Conservation (phyloP, 2,888 invertebrate genomes). For the Mythimna vitellina region DNA sequence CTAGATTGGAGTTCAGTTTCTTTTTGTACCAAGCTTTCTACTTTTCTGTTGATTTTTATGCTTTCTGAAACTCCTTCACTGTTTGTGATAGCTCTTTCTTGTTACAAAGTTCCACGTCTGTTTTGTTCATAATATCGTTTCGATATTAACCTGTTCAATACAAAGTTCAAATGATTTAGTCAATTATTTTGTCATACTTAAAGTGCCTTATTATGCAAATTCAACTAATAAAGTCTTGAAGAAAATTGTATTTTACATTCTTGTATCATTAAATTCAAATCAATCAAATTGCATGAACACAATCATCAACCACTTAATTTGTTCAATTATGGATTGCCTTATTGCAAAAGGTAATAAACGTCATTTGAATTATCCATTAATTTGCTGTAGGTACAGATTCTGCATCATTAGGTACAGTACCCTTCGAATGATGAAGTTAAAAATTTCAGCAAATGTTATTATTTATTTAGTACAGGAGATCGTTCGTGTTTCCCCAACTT, state of each 20-base stretch:
- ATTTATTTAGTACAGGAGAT: constrained; percentile 71
- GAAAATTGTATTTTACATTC: constrained; percentile 26
- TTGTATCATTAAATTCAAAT: constrained; percentile 25
- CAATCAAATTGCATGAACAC: constrained; percentile 29
- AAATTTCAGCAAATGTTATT: constrained; percentile 64
- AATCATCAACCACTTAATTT: constrained; percentile 25
- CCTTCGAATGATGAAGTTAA: constrained; percentile 53
- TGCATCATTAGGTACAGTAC: constrained; percentile 56
- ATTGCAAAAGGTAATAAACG: constrained; percentile 34
- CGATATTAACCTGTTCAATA: background rate
- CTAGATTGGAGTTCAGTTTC: constrained; percentile 76
- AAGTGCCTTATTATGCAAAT: constrained; percentile 12
- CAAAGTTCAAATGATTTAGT: background rate
- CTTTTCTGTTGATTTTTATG: constrained; percentile 42
- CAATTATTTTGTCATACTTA: constrained; percentile 2
- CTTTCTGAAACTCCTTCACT: constrained; percentile 45
- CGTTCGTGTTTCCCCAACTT: constrained; percentile 73
- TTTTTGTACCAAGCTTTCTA: constrained; percentile 57
- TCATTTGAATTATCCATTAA: constrained; percentile 53
- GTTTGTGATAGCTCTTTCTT: constrained; percentile 34
- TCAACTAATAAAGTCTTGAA: constrained; percentile 6
- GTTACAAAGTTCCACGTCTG: constrained; percentile 17
- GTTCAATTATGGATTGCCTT: constrained; percentile 18
- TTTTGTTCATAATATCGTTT: constrained; percentile 13
- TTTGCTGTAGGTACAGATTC: constrained; percentile 63